Base-by-base conservation (phyloP, 2,888 invertebrate genomes). In the Mythimna ferrago region DNA sequence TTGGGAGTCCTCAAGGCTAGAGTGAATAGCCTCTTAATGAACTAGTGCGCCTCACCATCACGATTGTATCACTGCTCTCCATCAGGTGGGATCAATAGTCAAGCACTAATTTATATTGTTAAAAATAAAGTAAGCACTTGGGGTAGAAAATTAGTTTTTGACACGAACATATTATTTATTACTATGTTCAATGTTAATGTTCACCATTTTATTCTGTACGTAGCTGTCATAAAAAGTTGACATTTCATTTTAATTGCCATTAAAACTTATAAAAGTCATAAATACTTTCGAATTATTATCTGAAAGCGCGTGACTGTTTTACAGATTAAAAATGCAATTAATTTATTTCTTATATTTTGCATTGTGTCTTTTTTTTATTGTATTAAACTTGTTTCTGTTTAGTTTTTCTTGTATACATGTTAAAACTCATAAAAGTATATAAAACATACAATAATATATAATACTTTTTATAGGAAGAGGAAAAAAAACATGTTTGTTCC, bases 231-330 rank as follows among this genome's bases (percentile, higher is more conserved):
- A 32, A 54, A 78, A 63, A 67, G 6, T 7, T 78, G 73, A 19
- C 68, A 82, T 78, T 80, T 73, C 1, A 48, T 64, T 70, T 81
- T 81, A 67, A 80, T 66, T 64, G 66, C 70, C 51, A 53, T 58
- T 11, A 7, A 16, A 66, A 71, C n/a, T 76, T 71, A 58, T 67
- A 6, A 60, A 76, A 71, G 6, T 48, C n/a, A 62, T 76, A 62
- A 74, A 80, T 68, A 67, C 21, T 61, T 61, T 60, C 2, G 10
- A 70, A 69, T n/a, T 66, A n/a, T 60, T 60, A 58, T 60, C 58
- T 10, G 19, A 6, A n/a, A n/a, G 60, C 53, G 7, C 79, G 71
- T 81, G 79, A 80, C 57, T 6, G 6, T 54, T 6, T 26, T 71
- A 61, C 64, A 48, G 38, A 67, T 48, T 53, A 48, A 64, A 76